phyloP scores from a whole-genome alignment of 1,140 invertebrate species.

The Drosophila ohnishii region DNA sequence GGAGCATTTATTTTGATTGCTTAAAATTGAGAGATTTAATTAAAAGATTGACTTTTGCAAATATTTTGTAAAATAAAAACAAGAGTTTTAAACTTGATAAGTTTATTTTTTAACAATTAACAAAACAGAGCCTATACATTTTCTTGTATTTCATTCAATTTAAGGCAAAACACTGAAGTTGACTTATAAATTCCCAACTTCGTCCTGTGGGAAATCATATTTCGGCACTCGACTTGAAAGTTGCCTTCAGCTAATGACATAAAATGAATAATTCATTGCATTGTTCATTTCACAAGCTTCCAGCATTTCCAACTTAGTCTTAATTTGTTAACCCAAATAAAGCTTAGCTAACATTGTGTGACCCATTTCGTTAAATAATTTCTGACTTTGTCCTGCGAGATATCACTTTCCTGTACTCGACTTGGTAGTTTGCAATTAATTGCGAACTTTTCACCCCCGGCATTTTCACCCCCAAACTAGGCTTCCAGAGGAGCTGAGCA shows the following conservation, averaged over 20 bases:
- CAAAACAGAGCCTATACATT: not conserved
- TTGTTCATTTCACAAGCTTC: not conserved
- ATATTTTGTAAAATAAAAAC: not conserved
- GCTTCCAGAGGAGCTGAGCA: conserved; percentile 15
- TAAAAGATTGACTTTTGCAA: not conserved
- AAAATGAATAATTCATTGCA: conserved; percentile 13
- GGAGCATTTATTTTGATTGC: not conserved
- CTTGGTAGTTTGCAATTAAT: conserved; percentile 46
- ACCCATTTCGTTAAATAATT: conserved; percentile 3
- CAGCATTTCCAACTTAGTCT: not conserved
- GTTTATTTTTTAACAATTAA: not conserved
- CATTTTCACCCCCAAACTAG: conserved; percentile 18
- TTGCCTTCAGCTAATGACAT: conserved; percentile 1
- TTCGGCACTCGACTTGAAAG: conserved; percentile 3
- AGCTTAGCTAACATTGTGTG: conserved; percentile 8
- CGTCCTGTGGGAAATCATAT: conserved; percentile 7
- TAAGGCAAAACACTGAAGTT: not conserved
- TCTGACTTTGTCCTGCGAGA: not conserved
- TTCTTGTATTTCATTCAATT: not conserved
- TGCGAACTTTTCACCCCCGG: conserved; percentile 34
- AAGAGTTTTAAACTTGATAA: not conserved
- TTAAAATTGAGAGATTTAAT: not conserved
- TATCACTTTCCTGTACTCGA: conserved; percentile 19
- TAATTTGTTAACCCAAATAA: conserved; percentile 8
- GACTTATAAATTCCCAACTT: no score